Base-by-base conservation (phyloP, 1,140 invertebrate genomes). In the Drosophila aff. region DNA sequence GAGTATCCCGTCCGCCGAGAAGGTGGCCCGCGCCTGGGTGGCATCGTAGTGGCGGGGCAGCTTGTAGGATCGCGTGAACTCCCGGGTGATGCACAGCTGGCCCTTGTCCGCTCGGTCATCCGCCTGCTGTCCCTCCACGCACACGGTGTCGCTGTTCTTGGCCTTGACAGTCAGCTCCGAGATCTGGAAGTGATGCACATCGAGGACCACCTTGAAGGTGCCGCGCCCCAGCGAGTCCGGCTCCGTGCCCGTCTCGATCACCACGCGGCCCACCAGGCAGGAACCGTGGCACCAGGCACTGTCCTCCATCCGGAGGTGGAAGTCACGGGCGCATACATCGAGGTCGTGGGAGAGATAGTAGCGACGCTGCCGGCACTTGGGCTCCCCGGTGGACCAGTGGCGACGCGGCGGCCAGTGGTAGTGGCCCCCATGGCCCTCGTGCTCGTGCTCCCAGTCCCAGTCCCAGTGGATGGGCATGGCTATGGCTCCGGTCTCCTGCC, bases 211-310 rank as follows among this genome's bases (percentile, higher is more conserved):
- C 55, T 92, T 92, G 43, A 92, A 92, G 15, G 91, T 92, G 47
- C 91, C 91, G 0, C 91, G 82, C 3, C 91, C 91, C 33, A 76
- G 60, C 7, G 87, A 82, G 21, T 91, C 91, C 16, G 82, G 74
- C 21, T 92, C 91, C 1, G 77, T 85, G 40, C 91, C 91, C 9
- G 82, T 87, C 50, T 92, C 91, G 2, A 92, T 90, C 21, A 82
- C 76, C 43, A 91, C 91, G 4, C 80, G 71, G 1, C 91, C 87
- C 7, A 89, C 85, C 60, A 92, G 50, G 28, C 91, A 92, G 10
- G 91, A 92, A 21, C 85, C 81, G 28, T 92, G 91, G 33, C 87
- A 92, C 91, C 91, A 92, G 31, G 91, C 82, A 53, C 78, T 89
- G 23, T 81, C 78, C 43, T 89, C 85, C 55, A 92, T 76, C n/a